Conservation (phyloP, 1,140 invertebrate genomes). For the Aphaenogaster floridana region DNA sequence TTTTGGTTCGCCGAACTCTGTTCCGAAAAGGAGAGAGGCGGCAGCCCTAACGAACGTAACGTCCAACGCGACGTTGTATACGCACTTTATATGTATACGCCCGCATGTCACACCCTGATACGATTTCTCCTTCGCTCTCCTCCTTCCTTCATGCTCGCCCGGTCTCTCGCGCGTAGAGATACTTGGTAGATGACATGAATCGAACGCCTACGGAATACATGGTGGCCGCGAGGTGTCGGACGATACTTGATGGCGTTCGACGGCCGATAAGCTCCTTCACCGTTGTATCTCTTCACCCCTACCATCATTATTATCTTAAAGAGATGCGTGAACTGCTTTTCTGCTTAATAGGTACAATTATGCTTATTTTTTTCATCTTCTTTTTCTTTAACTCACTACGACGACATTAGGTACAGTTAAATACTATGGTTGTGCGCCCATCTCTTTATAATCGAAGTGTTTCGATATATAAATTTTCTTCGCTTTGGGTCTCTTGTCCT, state of each 20-base stretch:
- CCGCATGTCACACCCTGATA: neutral
- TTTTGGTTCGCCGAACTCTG: neutral
- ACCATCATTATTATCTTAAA: constrained; percentile 60
- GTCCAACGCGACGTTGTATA: neutral
- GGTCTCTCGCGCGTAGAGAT: neutral
- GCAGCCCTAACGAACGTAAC: neutral
- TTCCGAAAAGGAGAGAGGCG: neutral
- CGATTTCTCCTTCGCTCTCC: neutral
- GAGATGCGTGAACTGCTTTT: constrained; percentile 71
- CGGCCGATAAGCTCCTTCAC: constrained; percentile 30
- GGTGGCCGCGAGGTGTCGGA: constrained; percentile 31
- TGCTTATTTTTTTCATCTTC: constrained; percentile 47
- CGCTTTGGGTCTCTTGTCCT: constrained; percentile 59
- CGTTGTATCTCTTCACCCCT: constrained; percentile 5
- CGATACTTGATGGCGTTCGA: constrained; percentile 49
- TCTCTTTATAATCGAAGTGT: constrained; percentile 77
- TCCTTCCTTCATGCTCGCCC: neutral
- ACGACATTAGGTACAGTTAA: constrained; percentile 78
- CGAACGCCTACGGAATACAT: constrained; percentile 58
- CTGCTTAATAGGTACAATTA: constrained; percentile 73
- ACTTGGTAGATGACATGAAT: constrained; percentile 51
- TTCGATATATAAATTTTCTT: constrained; percentile 6
- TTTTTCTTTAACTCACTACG: constrained; percentile 79
- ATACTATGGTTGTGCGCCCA: constrained; percentile 81
- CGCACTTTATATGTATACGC: neutral